These are phyloP conservation scores for Eupithecia centaureata DNA, from an alignment of 2,888 invertebrate species.

Conservation along the genomic window DNA sequence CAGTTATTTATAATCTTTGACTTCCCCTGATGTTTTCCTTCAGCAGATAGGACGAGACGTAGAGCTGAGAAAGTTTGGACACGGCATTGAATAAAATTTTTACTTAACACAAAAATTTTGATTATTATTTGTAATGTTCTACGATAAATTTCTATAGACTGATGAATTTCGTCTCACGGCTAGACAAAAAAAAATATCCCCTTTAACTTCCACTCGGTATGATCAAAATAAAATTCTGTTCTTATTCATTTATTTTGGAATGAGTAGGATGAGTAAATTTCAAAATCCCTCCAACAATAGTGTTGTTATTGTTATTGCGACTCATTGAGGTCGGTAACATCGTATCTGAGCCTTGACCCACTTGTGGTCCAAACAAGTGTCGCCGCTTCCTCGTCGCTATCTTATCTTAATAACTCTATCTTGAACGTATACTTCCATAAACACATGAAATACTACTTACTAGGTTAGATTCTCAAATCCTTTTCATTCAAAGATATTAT, in stretches of 20 bases:
- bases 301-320: slow-evolving; percentile 5
- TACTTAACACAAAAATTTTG: too few relatives aligned
- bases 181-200: too few relatives aligned
- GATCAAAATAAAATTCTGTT: too few relatives aligned
- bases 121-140: too few relatives aligned
- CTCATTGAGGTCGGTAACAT: slow-evolving; percentile 9
- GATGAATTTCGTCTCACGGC: too few relatives aligned
- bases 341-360: slow-evolving; percentile 36
- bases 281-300: background rate
- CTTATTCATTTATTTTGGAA: too few relatives aligned
- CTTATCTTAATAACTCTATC: slow-evolving; percentile 37
- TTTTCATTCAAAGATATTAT: too few relatives aligned
- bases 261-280: background rate
- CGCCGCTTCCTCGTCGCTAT: slow-evolving; percentile 39
- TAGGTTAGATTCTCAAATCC: background rate
- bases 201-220: too few relatives aligned
- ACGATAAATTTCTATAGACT: too few relatives aligned
- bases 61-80: slow-evolving; percentile 47
- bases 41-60: slow-evolving; percentile 51
- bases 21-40: slow-evolving; percentile 63
- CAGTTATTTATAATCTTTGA: slow-evolving; percentile 54
- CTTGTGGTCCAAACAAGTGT: slow-evolving; percentile 30
- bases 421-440: slow-evolving; percentile 20
- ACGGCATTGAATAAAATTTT: slow-evolving; percentile 42
- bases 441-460: slow-evolving; percentile 15